A percentile compares a stretch with the other conserved stretches of the same genome.
Evolutionary conservation across 2,113 vertebrate species (phyloP).

Genomic region (Herpailurus yagouaroundi): DNA sequence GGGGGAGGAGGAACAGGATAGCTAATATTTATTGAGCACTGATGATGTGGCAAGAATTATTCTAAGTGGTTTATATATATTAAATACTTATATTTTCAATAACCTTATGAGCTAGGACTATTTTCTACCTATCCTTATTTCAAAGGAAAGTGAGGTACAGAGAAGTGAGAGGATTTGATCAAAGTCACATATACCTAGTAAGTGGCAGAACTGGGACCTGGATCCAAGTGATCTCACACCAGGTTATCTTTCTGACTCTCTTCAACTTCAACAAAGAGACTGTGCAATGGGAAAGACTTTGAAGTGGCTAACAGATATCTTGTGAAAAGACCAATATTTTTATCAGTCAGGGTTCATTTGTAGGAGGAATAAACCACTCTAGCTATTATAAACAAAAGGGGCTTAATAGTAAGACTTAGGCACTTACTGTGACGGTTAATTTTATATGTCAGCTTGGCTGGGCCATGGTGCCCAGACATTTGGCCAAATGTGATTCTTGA

Average conservation of each 20-base stretch:
- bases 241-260: neutral
- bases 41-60: neutral
- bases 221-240: neutral
- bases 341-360: neutral
- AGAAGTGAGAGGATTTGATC: neutral
- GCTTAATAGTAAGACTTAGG: neutral
- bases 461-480: neutral
- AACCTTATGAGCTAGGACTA: neutral
- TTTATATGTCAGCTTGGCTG: neutral
- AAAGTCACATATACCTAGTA: neutral
- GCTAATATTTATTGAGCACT: neutral
- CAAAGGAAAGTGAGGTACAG: neutral
- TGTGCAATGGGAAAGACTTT: neutral
- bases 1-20: rapidly evolving
- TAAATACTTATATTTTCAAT: neutral
- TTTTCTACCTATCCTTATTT: neutral
- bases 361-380: neutral
- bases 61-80: neutral
- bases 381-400: neutral
- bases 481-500: neutral
- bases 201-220: neutral
- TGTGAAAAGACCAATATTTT: neutral
- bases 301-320: neutral
- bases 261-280: neutral
- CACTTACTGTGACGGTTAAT: neutral